Evolutionary conservation across 2,888 invertebrate genomes (phyloP).

Genomic region (Anaspis maculata): DNA sequence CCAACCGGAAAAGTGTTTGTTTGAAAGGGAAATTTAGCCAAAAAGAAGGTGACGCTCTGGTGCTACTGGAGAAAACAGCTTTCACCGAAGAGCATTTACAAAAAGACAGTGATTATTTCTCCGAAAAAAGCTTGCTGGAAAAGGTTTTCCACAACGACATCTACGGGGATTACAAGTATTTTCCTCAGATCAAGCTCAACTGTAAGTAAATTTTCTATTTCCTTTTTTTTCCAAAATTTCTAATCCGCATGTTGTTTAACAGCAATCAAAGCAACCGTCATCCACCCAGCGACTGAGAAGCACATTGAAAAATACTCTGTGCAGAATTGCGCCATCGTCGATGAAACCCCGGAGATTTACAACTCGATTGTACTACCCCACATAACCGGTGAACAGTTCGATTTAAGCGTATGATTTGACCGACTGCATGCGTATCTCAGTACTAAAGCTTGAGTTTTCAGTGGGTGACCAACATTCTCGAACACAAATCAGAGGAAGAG

Average conservation of each 20-base stretch:
- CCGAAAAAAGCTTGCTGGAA: slow-evolving; percentile 49
- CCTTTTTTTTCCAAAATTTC: slow-evolving; percentile 2
- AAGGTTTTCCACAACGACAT: slow-evolving; percentile 74
- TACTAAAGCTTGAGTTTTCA: slow-evolving; percentile 43
- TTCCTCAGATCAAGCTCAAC: slow-evolving; percentile 43
- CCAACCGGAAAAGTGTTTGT: slow-evolving; percentile 61
- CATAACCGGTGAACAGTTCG: slow-evolving; percentile 65
- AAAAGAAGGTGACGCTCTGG: slow-evolving; percentile 56
- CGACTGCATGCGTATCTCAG: no score
- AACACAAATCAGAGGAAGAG: slow-evolving; percentile 84
- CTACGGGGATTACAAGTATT: slow-evolving; percentile 73
- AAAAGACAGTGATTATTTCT: slow-evolving; percentile 49
- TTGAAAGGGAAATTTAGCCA: slow-evolving; percentile 61
- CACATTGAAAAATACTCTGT: slow-evolving; percentile 81
- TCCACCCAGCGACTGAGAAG: slow-evolving; percentile 89
- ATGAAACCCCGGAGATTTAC: slow-evolving; percentile 81
- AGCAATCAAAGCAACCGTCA: slow-evolving; percentile 82
- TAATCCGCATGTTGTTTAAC: slow-evolving; percentile 27
- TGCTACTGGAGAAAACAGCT: slow-evolving; percentile 74
- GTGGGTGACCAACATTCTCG: slow-evolving; percentile 97
- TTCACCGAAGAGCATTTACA: slow-evolving; percentile 60
- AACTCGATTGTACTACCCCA: slow-evolving; percentile 68
- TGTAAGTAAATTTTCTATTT: slow-evolving; percentile 52
- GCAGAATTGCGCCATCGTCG: slow-evolving; percentile 65
- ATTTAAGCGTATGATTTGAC: slow-evolving; percentile 69